These are phyloP conservation scores for Saguinus imperator DNA, from an alignment of 2,113 vertebrate species.

Conservation along the genomic window DNA sequence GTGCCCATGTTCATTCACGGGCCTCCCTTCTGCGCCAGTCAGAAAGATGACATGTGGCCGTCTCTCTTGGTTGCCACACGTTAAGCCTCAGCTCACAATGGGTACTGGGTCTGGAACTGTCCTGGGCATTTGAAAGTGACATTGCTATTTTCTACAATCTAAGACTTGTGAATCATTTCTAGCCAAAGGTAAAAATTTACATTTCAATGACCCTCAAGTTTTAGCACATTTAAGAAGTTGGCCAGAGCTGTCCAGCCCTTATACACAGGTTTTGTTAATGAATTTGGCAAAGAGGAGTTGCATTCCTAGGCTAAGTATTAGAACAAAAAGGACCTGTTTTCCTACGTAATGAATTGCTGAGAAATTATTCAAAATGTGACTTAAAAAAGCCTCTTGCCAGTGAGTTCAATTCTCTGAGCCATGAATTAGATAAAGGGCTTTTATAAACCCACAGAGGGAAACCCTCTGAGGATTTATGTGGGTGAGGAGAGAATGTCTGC, in stretches of 20 bases:
- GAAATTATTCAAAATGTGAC: conserved; percentile 72
- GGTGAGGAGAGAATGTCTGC: conserved; percentile 65
- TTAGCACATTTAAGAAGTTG: conserved; percentile 49
- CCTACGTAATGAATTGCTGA: conserved; percentile 67
- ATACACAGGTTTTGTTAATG: conserved; percentile 63
- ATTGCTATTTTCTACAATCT: conserved; percentile 34
- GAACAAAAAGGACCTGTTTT: conserved; percentile 69
- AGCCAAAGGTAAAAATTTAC: conserved; percentile 39
- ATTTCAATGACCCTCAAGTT: conserved; percentile 52
- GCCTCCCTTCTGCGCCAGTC: neutral
- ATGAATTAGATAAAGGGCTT: conserved; percentile 71
- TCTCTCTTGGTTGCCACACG: conserved; percentile 27
- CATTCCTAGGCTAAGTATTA: neutral
- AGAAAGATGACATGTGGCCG: conserved; percentile 22
- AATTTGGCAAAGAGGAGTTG: conserved; percentile 57
- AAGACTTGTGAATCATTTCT: conserved; percentile 57
- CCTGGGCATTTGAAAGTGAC: neutral
- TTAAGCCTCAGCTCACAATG: conserved; percentile 46
- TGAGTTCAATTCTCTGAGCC: conserved; percentile 55
- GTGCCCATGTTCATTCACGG: neutral
- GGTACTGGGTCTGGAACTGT: neutral
- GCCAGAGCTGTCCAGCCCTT: neutral
- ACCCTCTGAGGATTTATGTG: conserved; percentile 70
- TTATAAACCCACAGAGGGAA: conserved; percentile 69
- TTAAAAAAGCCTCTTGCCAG: conserved; percentile 65